phyloP scores from a whole-genome alignment of 2,888 invertebrate species.

The Drosophila atripex region DNA sequence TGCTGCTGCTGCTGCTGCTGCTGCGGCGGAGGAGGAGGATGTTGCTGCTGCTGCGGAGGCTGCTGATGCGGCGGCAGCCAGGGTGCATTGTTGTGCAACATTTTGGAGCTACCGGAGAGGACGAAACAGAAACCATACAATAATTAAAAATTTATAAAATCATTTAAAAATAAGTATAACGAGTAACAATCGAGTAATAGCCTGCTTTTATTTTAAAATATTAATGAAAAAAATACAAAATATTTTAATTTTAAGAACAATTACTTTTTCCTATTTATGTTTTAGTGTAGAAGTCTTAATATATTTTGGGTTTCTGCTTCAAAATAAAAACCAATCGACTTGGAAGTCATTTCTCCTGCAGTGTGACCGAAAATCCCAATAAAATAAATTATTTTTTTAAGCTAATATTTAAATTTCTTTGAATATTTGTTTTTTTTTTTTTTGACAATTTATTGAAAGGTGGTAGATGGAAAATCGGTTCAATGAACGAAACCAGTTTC shows the following conservation, averaged over 20 bases:
- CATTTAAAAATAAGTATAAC: too few relatives aligned
- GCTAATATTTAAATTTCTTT: too few relatives aligned
- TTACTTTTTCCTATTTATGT: neutral
- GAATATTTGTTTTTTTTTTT: conserved; percentile 2
- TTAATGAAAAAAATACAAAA: too few relatives aligned
- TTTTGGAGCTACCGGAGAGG: conserved; percentile 49
- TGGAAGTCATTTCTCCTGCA: neutral
- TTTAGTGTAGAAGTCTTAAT: neutral
- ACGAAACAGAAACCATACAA: conserved; percentile 4
- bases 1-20: conserved; percentile 42
- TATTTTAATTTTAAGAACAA: too few relatives aligned
- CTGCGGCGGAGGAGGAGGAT: conserved; percentile 19
- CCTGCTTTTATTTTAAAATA: neutral
- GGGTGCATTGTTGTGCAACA: conserved; percentile 74
- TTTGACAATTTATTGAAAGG: conserved; percentile 7
- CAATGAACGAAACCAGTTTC: conserved; percentile 39
- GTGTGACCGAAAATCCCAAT: neutral
- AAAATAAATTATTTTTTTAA: too few relatives aligned
- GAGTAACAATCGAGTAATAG: neutral
- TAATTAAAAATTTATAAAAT: neutral
- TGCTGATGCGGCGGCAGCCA: conserved; percentile 70
- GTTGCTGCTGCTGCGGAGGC: conserved; percentile 54
- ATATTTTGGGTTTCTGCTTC: neutral
- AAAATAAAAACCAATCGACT: neutral
- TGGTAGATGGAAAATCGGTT: conserved; percentile 6